Evolutionary conservation across 2,797 vertebrate genomes (phyloP).

Genomic region (Lithobates pipiens): DNA sequence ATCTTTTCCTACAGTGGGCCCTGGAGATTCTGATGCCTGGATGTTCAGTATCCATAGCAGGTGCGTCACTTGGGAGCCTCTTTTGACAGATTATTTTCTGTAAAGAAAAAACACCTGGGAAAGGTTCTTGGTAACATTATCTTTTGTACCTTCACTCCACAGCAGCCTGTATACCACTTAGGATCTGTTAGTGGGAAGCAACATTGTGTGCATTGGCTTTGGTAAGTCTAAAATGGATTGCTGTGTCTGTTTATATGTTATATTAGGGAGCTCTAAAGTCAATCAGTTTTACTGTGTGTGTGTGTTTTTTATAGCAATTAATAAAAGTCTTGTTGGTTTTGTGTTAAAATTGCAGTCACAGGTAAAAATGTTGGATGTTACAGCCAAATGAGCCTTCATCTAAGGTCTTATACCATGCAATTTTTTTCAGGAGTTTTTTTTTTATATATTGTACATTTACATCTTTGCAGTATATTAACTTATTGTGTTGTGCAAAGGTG

Average conservation of each 20-base stretch:
- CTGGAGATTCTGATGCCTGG: constrained; percentile 23
- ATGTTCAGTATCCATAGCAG: constrained; percentile 45
- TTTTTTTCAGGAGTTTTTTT: too few species aligned
- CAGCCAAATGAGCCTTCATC: too few species aligned
- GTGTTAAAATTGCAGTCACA: too few species aligned
- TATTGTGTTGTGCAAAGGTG: too few species aligned
- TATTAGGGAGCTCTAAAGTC: too few species aligned
- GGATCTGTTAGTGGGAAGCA: neutral
- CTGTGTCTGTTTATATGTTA: neutral
- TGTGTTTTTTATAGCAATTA: too few species aligned
- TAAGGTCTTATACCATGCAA: too few species aligned
- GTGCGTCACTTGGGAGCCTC: constrained; percentile 13
- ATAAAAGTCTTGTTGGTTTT: too few species aligned
- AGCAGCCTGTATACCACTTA: neutral
- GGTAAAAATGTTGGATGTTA: too few species aligned
- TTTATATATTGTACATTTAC: too few species aligned
- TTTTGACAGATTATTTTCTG: neutral
- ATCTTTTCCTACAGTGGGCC: neutral
- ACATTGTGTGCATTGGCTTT: neutral
- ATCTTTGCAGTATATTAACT: too few species aligned
- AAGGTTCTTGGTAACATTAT: neutral
- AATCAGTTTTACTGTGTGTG: too few species aligned
- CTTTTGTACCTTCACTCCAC: neutral
- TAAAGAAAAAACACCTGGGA: neutral
- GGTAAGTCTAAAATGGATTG: constrained; percentile 3